Conservation (phyloP, 2,888 invertebrate genomes). For the Volucella bombylans region DNA sequence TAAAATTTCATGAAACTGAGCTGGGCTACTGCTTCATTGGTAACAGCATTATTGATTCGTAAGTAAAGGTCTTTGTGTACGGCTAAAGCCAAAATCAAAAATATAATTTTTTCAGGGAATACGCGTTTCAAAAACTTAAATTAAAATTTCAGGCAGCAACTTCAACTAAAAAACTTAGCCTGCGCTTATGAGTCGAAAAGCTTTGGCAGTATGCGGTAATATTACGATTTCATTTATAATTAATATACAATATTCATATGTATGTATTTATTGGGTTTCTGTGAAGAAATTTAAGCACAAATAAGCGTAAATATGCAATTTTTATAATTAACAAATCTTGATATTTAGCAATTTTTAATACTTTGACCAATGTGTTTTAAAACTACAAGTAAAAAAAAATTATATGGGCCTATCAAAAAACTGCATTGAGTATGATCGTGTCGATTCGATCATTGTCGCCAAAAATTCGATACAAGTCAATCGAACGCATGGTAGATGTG, state of each 20-base stretch:
- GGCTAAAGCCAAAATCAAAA: neutral
- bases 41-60: constrained; percentile 69
- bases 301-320: neutral
- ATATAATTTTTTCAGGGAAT: constrained; percentile 24
- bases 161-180: constrained; percentile 3
- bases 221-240: neutral
- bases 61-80: constrained; percentile 20
- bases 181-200: constrained; percentile 24
- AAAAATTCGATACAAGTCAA: too few species aligned
- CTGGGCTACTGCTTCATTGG: constrained; percentile 70
- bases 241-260: neutral
- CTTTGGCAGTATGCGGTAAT: constrained; percentile 51
- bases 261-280: neutral
- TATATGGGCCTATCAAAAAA: too few species aligned
- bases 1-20: constrained; percentile 66
- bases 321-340: neutral
- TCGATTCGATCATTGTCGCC: too few species aligned
- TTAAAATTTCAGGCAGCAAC: constrained; percentile 9
- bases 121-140: constrained; percentile 27
- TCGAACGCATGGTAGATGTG: too few species aligned
- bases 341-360: too few species aligned
- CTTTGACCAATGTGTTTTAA: too few species aligned
- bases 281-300: neutral
- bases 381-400: too few species aligned
- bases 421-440: too few species aligned